Percentiles rank a stretch among this genome's conserved stretches.
phyloP scores from a whole-genome alignment of 2,113 vertebrate species.

The Nyctereutes procyonoides region DNA sequence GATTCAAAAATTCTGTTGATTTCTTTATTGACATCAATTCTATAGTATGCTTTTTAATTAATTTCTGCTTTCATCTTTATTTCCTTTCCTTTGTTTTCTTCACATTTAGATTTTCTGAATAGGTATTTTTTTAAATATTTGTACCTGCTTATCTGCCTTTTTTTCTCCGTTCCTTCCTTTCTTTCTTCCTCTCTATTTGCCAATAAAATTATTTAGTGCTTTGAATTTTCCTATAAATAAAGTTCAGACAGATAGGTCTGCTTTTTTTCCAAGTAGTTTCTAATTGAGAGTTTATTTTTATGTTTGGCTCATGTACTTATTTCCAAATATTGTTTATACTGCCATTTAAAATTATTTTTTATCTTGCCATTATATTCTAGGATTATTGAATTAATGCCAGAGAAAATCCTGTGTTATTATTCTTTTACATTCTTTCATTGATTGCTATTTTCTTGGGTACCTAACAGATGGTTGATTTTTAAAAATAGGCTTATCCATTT shows the following conservation, averaged over 20 bases:
- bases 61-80: background rate
- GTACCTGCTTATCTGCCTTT: background rate
- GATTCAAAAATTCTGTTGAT: background rate
- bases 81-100: background rate
- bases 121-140: background rate
- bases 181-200: background rate
- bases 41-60: background rate
- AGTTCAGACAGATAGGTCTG: background rate
- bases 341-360: background rate
- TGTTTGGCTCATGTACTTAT: background rate
- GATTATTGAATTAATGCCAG: background rate
- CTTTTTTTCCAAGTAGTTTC: background rate
- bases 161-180: background rate
- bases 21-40: background rate
- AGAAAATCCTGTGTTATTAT: background rate
- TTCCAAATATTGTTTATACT: slow-evolving; percentile 4
- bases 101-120: background rate
- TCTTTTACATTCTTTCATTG: background rate
- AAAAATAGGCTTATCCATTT: background rate
- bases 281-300: slow-evolving; percentile 7
- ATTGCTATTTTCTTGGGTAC: background rate
- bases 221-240: background rate
- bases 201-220: background rate
- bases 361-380: background rate
- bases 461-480: background rate